A percentile compares a stretch with the other conserved stretches of the same genome.
Evolutionary conservation across 1,140 invertebrate species (phyloP).

Genomic region (Trichoplusia ni): DNA sequence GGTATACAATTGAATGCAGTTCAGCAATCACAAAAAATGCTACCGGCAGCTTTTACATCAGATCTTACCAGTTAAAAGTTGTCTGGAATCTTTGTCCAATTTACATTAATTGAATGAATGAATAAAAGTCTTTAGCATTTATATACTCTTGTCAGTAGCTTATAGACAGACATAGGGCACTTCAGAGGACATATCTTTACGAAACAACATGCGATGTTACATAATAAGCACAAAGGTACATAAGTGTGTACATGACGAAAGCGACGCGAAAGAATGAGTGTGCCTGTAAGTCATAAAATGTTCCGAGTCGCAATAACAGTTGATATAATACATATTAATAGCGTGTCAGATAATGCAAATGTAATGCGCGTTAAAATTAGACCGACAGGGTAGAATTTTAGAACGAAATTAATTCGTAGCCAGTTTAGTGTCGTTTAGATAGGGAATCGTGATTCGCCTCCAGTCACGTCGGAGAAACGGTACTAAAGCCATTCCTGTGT

Average conservation of each 20-base stretch:
- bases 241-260: too few relatives aligned
- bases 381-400: neutral
- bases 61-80: neutral
- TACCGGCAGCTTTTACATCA: neutral
- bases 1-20: neutral
- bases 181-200: too few relatives aligned
- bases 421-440: too few relatives aligned
- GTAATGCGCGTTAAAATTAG: slow-evolving; percentile 11
- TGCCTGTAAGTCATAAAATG: neutral
- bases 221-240: too few relatives aligned
- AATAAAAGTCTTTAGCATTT: too few relatives aligned
- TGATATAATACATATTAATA: slow-evolving; percentile 12
- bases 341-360: slow-evolving; percentile 1
- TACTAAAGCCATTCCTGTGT: slow-evolving; percentile 11
- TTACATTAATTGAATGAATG: too few relatives aligned
- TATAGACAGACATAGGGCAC: too few relatives aligned
- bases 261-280: neutral
- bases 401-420: neutral
- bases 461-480: slow-evolving; percentile 22
- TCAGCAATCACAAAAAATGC: neutral
- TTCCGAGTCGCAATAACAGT: slow-evolving; percentile 14
- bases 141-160: too few relatives aligned
- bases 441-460: slow-evolving; percentile 6
- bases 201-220: too few relatives aligned
- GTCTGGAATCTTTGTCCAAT: too few relatives aligned